Base-by-base conservation (phyloP, 2,113 vertebrate genomes). In the Heterotis niloticus region DNA sequence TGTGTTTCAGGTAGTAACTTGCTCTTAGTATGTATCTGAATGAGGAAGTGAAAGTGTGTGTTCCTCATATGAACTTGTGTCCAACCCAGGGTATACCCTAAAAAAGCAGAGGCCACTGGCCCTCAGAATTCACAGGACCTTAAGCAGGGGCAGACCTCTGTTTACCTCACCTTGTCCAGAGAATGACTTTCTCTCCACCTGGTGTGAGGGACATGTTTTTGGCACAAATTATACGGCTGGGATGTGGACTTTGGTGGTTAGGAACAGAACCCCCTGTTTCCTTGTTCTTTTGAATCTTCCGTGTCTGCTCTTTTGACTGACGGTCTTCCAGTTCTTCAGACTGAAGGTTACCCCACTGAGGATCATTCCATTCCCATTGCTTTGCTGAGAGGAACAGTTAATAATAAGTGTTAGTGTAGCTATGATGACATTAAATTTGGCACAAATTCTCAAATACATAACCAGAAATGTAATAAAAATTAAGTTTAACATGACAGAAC, bases 121-220 rank as follows among this genome's bases (percentile, higher is more conserved):
- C 7, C 34, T 44, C 7, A 44, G 34, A 44, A 44, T 26, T 11
- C 17, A 34, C 13, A 11, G 26, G 0, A 23, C 51, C 64, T 34
- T 10, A 79, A n/a, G 56, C 64, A 20, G n/a, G n/a, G n/a, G n/a
- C 70, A 17, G n/a, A 1, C 24, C 64, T 16, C 18, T 4, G 34
- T 29, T 18, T 29, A 23, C 9, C 76, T 0, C 83, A 97, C 96
- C 97, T 94, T 3, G 96, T 98, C 97, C 97, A 99, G n/a, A 94
- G 83, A 0, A 96, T 88, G 0, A 96, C 94, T 81, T 92, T 95
- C 79, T 96, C 93, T 24, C 95, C 95, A 0, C 87, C 94, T 0
- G 94, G 92, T 76, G 91, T 94, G 90, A 93, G 88, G 5, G 92
- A 93, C 86, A 93, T 93, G 89, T 96, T 98, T 87, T 94, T 95